Conservation (phyloP, 2,797 vertebrate genomes). For the Cyprinella venusta region DNA sequence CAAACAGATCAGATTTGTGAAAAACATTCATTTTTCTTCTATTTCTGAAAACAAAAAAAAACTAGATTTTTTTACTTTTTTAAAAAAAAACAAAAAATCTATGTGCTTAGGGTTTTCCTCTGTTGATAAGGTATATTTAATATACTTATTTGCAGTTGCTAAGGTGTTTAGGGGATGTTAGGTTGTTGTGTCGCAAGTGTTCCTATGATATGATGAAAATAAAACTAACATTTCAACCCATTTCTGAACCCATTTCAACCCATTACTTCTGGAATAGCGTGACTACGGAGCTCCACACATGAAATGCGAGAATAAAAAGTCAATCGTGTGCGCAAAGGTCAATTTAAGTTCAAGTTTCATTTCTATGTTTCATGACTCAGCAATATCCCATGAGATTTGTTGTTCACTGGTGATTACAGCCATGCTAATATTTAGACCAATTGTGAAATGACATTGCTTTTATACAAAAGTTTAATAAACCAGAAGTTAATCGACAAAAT, state of each 20-base stretch:
- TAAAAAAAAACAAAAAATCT: background rate
- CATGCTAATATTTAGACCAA: background rate
- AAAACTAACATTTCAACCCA: background rate
- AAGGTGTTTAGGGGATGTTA: background rate
- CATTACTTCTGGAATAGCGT: background rate
- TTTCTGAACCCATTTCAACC: background rate
- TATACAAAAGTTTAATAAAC: background rate
- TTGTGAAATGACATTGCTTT: background rate
- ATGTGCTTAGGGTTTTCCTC: background rate
- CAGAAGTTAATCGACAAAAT: background rate
- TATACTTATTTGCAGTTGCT: background rate
- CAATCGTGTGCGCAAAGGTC: background rate
- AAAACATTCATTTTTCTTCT: background rate
- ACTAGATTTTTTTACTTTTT: too few species aligned
- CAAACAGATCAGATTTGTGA: background rate
- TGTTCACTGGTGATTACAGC: background rate
- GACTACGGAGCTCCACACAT: background rate
- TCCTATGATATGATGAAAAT: background rate
- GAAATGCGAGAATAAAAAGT: too few species aligned
- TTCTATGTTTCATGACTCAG: background rate
- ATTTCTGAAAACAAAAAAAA: background rate
- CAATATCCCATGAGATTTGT: background rate
- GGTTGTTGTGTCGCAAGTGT: background rate
- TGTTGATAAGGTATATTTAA: background rate
- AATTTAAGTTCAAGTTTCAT: background rate